A percentile compares a stretch with the other conserved stretches of the same genome.
Evolutionary conservation across 2,797 vertebrate species (phyloP).

Genomic region (Toxotes lorentzi): DNA sequence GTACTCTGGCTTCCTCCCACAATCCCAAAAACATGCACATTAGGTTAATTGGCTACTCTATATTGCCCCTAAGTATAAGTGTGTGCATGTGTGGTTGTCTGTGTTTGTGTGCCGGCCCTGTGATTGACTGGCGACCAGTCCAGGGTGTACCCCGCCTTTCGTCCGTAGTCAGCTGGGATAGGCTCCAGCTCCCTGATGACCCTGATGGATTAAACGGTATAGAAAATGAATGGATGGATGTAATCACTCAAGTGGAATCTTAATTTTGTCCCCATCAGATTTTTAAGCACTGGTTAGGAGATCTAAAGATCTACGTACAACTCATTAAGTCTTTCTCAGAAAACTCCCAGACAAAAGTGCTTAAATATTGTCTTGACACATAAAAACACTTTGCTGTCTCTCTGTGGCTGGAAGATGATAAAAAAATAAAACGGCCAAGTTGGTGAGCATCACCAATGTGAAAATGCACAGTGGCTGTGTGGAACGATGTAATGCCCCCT

Average conservation of each 20-base stretch:
- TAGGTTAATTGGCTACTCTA: too few species aligned
- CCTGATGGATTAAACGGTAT: too few species aligned
- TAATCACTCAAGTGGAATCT: slow-evolving; percentile 17
- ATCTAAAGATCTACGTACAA: not conserved
- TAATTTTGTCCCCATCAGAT: not conserved
- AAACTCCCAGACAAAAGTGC: slow-evolving; percentile 29
- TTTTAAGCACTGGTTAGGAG: not conserved
- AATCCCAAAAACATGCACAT: too few species aligned
- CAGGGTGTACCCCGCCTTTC: too few species aligned
- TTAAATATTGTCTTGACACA: slow-evolving; percentile 47
- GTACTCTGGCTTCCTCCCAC: too few species aligned
- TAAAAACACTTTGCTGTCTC: slow-evolving; percentile 27
- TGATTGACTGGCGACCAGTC: too few species aligned
- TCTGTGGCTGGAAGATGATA: slow-evolving; percentile 28
- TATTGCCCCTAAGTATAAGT: too few species aligned
- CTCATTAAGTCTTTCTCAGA: slow-evolving; percentile 19
- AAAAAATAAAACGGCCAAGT: slow-evolving; percentile 2
- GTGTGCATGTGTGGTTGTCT: too few species aligned
- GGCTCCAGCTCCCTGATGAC: too few species aligned
- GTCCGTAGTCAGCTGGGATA: too few species aligned
- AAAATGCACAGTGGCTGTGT: slow-evolving; percentile 54
- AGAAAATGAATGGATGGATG: not conserved
- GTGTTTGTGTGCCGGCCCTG: too few species aligned
- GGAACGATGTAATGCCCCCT: slow-evolving; percentile 52
- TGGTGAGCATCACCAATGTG: slow-evolving; percentile 39